A percentile compares a stretch with the other conserved stretches of the same genome.
Evolutionary conservation across 1,140 invertebrate genomes (phyloP).

Genomic region (Neotoxoptera formosana): DNA sequence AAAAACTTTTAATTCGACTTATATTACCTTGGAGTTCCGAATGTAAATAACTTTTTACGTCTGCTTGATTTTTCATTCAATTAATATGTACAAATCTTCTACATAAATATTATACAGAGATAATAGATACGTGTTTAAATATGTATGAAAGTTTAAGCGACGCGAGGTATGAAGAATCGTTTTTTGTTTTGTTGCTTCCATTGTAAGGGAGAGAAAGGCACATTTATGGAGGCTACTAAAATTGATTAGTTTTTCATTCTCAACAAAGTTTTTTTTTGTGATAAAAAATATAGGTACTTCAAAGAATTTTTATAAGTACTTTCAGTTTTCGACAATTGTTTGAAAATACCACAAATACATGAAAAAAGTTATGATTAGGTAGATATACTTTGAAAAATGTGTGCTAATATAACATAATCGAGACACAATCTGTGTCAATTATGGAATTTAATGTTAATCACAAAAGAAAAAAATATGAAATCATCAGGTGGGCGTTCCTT

Average conservation of each 20-base stretch:
- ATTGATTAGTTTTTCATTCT: not conserved
- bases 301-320: not conserved
- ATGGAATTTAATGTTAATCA: not conserved
- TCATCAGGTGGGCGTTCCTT: slow-evolving; percentile 16
- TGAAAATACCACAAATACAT: not conserved
- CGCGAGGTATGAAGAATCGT: not conserved
- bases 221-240: not conserved
- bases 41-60: not conserved
- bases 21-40: not conserved
- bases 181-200: not conserved
- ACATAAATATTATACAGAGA: not conserved
- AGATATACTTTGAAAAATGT: not conserved
- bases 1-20: slow-evolving; percentile 31
- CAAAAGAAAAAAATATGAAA: slow-evolving; percentile 31
- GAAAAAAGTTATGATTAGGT: not conserved
- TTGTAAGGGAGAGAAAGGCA: not conserved
- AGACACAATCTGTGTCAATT: not conserved
- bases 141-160: not conserved
- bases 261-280: not conserved
- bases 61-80: not conserved
- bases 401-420: not conserved
- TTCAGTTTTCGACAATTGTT: not conserved
- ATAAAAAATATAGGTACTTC: not conserved
- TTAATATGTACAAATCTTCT: not conserved
- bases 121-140: not conserved